Conservation (phyloP, 2,113 vertebrate species). For the Pimephales promelas region DNA sequence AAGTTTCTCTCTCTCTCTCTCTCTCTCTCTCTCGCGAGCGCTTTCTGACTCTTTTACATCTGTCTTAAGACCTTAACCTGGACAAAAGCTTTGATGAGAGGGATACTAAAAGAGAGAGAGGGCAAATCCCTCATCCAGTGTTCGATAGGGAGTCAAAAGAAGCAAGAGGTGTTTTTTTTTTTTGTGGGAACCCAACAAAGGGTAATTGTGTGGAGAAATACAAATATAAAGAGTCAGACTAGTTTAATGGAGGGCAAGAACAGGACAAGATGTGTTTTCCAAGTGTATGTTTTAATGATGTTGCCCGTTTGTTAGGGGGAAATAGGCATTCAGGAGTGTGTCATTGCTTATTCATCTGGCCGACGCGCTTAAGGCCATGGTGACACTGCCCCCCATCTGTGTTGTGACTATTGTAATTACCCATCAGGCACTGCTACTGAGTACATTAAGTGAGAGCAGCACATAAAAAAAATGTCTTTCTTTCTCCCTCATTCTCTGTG, state of each 20-base stretch:
- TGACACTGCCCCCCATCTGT: constrained; percentile 65
- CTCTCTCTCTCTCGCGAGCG: constrained; percentile 2
- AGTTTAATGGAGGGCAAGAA: constrained; percentile 30
- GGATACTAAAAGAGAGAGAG: neutral
- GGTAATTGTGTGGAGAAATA: neutral
- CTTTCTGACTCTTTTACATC: neutral
- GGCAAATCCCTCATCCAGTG: neutral
- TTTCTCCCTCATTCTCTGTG: neutral
- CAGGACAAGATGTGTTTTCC: constrained; percentile 29
- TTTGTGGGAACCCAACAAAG: neutral
- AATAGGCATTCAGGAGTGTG: constrained; percentile 39
- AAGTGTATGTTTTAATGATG: constrained; percentile 42
- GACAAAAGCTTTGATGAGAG: constrained; percentile 1
- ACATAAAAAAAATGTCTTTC: constrained; percentile 25
- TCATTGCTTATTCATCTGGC: constrained; percentile 29
- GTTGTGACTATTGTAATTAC: constrained; percentile 76
- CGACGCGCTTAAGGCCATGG: constrained; percentile 37
- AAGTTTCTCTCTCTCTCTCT: constrained; percentile 59
- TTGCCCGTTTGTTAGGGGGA: constrained; percentile 14
- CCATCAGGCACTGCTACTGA: constrained; percentile 64
- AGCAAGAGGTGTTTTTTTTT: neutral
- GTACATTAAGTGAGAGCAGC: constrained; percentile 33
- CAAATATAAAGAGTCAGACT: constrained; percentile 12
- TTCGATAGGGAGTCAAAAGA: neutral
- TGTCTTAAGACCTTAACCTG: constrained; percentile 44